These are phyloP conservation scores for Oreortyx pictus DNA, from an alignment of 2,797 vertebrate species.

Conservation along the genomic window DNA sequence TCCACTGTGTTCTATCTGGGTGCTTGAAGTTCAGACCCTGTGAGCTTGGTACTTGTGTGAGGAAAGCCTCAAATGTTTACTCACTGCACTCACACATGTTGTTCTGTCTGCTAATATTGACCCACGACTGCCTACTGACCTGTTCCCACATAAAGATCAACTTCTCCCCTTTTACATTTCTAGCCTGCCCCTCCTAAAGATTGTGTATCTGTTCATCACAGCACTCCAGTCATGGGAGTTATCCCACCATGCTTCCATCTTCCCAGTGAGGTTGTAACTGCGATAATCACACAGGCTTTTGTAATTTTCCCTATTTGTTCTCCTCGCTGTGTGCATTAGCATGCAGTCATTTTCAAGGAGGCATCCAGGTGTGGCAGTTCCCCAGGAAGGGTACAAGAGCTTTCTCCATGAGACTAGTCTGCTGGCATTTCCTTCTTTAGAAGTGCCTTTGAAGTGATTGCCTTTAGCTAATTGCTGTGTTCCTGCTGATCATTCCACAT, in stretches of 20 bases:
- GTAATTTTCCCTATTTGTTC: background rate
- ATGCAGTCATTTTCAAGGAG: background rate
- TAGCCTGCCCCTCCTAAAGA: background rate
- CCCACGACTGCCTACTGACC: background rate
- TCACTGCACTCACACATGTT: background rate
- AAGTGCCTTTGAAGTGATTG: background rate
- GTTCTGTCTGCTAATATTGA: background rate
- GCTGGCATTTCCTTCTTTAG: background rate
- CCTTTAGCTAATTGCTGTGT: background rate
- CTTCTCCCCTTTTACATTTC: background rate
- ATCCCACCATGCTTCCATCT: background rate
- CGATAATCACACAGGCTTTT: background rate
- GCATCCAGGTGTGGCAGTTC: background rate
- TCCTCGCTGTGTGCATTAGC: fast-evolving
- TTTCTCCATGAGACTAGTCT: background rate
- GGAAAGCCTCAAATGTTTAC: background rate
- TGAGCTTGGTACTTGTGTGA: background rate
- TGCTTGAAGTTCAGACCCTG: background rate
- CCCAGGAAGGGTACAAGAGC: background rate
- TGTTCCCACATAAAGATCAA: background rate
- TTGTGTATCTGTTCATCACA: background rate
- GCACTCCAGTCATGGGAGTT: background rate
- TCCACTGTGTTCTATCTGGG: background rate
- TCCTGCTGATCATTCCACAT: background rate
- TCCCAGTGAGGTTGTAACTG: background rate